Evolutionary conservation across 2,888 invertebrate genomes (phyloP), one percentile per base, ranked within the genome.

Genomic region (Lepas anatifera): DNA sequence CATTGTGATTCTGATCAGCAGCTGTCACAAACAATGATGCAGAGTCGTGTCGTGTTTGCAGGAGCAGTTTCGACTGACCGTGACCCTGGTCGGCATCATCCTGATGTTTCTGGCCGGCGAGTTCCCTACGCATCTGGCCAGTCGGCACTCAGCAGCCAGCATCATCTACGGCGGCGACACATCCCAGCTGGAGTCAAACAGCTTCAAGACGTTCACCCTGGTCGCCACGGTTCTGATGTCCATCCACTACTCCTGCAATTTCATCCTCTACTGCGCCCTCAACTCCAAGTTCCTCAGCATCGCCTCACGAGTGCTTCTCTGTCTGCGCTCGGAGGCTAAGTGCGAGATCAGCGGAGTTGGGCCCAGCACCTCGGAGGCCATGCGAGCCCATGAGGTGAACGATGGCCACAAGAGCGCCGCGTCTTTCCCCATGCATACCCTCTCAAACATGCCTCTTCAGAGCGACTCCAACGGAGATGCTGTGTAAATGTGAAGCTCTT

Each of bases 231-330:
- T 71, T 35, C 69, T 72, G 22, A 72, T 72, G 72, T 67, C 70
- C 27, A 25, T 71, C 39, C 72, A 72, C 64, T 72, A 72, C 67
- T 71, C 72, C 1, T 67, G 68, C 41, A 72, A 72, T 69, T 72
- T 72, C 70, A 70, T 72, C 69, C 69, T 72, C 4, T 72, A 72
- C 64, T 71, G 68, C 22, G 72, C 71, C 2, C 69, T 72, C 64
- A 71, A 72, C 71, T 70, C 70, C 39, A 68, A 71, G 29, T 72
- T 72, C 43, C 67, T 69, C 11, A 68, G 50, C 52, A 70, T 70
- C 39, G 68, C 70, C 41, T 63, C 69, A 39, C 41, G n/a, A 27
- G 52, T 69, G 69, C 32, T 58, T 32, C 58, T 58, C 32, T 58
- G 58, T 22, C 58, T 58, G 58, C 32, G 58, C 7, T 18, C 32